These are phyloP conservation scores for Procambarus virginalis DNA, from an alignment of 1,140 invertebrate genomes.

Conservation along the genomic window DNA sequence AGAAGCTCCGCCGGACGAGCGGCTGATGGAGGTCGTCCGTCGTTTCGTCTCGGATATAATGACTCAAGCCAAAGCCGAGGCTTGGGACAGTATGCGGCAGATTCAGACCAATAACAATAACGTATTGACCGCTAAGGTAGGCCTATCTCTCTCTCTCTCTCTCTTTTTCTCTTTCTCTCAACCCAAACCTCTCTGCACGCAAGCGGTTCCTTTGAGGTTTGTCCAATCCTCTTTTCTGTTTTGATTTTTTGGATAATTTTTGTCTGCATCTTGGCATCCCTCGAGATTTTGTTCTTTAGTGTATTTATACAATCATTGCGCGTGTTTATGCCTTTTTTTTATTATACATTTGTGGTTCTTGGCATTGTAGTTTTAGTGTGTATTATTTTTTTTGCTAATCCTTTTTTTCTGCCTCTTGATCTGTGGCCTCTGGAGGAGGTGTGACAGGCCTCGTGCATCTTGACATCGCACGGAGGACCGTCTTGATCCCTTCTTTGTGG, in stretches of 20 bases:
- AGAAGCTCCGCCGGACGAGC: constrained; percentile 26
- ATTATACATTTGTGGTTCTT: neutral
- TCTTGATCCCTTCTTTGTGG: too few species aligned
- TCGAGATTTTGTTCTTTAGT: neutral
- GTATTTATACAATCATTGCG: neutral
- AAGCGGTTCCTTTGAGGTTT: neutral
- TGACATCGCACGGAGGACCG: too few species aligned
- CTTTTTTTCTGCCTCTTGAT: too few species aligned
- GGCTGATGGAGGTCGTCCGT: constrained; percentile 51
- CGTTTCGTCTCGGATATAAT: constrained; percentile 56
- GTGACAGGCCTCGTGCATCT: too few species aligned
- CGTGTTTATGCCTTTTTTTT: too few species aligned
- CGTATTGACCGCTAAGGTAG: constrained; percentile 38
- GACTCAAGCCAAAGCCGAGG: constrained; percentile 42
- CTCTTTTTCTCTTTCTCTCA: too few species aligned
- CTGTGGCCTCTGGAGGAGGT: too few species aligned
- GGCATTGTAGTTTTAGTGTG: neutral
- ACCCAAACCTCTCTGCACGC: neutral
- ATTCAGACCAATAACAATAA: constrained; percentile 61
- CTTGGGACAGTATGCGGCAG: constrained; percentile 51
- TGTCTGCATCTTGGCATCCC: neutral
- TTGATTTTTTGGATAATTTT: neutral
- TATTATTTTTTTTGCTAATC: too few species aligned
- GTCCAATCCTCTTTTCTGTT: too few species aligned
- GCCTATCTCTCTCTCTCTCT: neutral